Percentiles rank a stretch among this genome's conserved stretches.
Evolutionary conservation across 2,113 vertebrate genomes (phyloP).

Genomic region (Astatotilapia flaviijosephi): DNA sequence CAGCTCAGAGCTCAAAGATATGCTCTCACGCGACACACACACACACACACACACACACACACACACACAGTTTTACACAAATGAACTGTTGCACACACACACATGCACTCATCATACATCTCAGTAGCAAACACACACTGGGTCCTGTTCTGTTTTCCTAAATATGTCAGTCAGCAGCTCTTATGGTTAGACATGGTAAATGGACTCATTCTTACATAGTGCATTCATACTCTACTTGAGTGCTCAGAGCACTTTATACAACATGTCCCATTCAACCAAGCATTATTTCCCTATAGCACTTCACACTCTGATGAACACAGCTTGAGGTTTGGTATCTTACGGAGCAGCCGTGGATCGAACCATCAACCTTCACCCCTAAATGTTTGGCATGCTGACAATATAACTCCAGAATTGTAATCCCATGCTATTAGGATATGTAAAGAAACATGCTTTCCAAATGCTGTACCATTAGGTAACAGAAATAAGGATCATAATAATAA

Average conservation of each 20-base stretch:
- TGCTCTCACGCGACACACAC: too few relatives aligned
- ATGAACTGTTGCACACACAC: neutral
- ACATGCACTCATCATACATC: neutral
- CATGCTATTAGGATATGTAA: neutral
- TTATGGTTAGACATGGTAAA: neutral
- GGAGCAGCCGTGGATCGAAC: neutral
- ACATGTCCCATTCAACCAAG: neutral
- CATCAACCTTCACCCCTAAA: neutral
- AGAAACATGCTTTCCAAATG: neutral
- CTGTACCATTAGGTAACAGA: neutral
- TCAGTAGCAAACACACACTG: neutral
- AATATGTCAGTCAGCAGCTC: neutral
- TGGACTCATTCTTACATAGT: rapidly evolving
- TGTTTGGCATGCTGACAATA: neutral
- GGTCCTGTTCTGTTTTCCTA: neutral
- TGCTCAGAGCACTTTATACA: neutral
- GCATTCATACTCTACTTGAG: neutral
- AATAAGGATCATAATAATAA: neutral
- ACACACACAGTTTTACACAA: neutral
- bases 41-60: conserved; percentile 10
- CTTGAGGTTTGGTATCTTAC: neutral
- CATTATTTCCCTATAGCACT: neutral
- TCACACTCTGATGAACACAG: neutral
- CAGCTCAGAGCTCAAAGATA: too few relatives aligned
- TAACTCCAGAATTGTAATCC: neutral